phyloP scores from a whole-genome alignment of 2,113 vertebrate species.

The Callithrix jacchus region DNA sequence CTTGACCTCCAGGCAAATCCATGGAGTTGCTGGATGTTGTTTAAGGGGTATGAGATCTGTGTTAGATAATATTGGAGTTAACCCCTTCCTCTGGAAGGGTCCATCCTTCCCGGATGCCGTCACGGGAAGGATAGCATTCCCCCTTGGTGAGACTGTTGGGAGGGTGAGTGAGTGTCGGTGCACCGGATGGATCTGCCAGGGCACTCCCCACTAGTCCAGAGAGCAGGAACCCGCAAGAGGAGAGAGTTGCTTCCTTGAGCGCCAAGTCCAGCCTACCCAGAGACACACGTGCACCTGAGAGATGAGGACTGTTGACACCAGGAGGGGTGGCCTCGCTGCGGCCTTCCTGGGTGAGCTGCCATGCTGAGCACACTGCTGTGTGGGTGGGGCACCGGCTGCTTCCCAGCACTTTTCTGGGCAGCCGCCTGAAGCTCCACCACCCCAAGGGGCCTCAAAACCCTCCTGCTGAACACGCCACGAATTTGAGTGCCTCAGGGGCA shows the following conservation, averaged over 20 bases:
- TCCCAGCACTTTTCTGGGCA: background rate
- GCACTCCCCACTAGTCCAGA: fast-evolving
- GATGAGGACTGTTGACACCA: background rate
- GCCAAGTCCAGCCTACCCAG: background rate
- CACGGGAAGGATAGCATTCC: background rate
- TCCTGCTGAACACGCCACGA: background rate
- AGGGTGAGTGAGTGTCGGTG: background rate
- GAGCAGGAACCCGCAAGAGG: background rate
- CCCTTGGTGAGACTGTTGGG: too few relatives aligned
- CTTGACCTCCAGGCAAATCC: fast-evolving
- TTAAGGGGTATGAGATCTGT: fast-evolving
- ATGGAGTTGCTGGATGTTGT: fast-evolving
- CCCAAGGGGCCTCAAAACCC: too few relatives aligned
- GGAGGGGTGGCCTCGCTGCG: too few relatives aligned
- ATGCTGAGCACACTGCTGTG: background rate
- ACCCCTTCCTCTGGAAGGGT: background rate
- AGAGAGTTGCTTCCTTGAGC: background rate
- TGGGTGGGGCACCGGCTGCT: background rate
- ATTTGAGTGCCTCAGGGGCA: fast-evolving
- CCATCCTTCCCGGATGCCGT: fast-evolving
- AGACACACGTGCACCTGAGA: background rate
- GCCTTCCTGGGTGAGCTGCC: background rate
- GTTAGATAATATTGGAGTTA: background rate
- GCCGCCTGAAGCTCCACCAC: background rate
- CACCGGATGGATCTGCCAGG: background rate